Base-by-base conservation (phyloP, 2,797 vertebrate species). In the Heterohyrax brucei region DNA sequence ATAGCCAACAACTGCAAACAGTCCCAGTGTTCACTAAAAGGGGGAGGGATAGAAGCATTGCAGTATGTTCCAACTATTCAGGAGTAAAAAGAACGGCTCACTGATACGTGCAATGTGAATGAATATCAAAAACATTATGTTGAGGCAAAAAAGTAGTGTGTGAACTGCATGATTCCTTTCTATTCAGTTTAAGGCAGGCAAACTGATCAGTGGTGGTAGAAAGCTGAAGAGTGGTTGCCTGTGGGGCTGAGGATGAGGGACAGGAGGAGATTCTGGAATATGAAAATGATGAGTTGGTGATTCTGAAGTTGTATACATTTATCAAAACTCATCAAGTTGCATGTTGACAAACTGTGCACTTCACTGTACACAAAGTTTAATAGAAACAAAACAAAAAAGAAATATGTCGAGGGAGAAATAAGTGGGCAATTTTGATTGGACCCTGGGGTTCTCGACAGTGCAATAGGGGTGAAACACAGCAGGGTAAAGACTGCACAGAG, bases 361-460 rank as follows among this genome's bases (percentile, higher is more conserved):
- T 86, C 56, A 39, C 33, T 53, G 8, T 59, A 61, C 28, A 24
- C 86, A 53, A 10, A 91, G 44, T 94, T 85, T 86, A 80, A 28
- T 66, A 64, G 9, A 80, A 92, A 92, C 24, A 50, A 68, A 94
- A 70, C 28, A 61, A 46, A 62, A 64, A 87, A n/a, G 56, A 50
- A 53, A 39, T 9, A 2, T 56, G 18, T 66, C 80, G 56, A 85
- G 75, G 13, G n/a, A 83, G 30, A 91, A 94, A 91, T 72, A 77
- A 80, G 86, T 70, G 61, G n/a, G 9, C 78, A 13, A 33, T 91
- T 93, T 85, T 93, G 70, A 83, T 39, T 24, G 19, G 59, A 78
- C 18, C 14, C 1, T 77, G 39, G 22, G 4, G 44, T 87, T 94
- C 81, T 70, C 59, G 62, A 59, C n/a, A 44, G 72, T 12, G 14